Percentiles rank a stretch among this genome's conserved stretches.
Evolutionary conservation across 2,113 vertebrate species (phyloP).

Genomic region (Bolborhynchus lineola): DNA sequence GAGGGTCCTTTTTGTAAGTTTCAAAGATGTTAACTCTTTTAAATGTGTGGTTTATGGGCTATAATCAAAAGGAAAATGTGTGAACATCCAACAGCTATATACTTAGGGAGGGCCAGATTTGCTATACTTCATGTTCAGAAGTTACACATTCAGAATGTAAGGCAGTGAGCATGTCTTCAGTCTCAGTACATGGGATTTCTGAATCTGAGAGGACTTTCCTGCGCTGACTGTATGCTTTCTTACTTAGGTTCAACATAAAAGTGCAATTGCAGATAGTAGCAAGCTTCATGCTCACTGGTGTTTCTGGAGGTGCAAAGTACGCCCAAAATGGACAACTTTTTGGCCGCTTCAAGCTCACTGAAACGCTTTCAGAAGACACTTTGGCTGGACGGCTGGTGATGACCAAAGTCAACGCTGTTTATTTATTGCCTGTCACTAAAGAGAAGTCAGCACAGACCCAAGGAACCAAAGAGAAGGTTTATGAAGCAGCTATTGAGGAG

Average conservation of each 20-base stretch:
- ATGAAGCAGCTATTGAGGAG: slow-evolving; percentile 96
- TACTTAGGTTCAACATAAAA: slow-evolving; percentile 96
- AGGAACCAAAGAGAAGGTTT: slow-evolving; percentile 96
- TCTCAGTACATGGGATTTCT: not conserved
- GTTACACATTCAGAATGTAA: not conserved
- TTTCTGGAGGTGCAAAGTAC: slow-evolving; percentile 97
- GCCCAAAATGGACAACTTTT: slow-evolving; percentile 97
- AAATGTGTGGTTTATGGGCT: not conserved
- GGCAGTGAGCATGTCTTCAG: not conserved
- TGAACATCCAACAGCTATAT: not conserved
- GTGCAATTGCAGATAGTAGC: slow-evolving; percentile 95
- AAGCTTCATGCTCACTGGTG: slow-evolving; percentile 98
- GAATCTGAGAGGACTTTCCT: not conserved
- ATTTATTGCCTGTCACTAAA: slow-evolving; percentile 89
- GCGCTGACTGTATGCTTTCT: slow-evolving; percentile 45
- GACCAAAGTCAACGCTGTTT: slow-evolving; percentile 98
- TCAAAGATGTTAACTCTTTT: not conserved
- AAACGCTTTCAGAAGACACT: slow-evolving; percentile 98
- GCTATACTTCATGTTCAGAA: not conserved
- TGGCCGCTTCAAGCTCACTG: slow-evolving; percentile 96
- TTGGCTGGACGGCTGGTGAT: slow-evolving; percentile 96
- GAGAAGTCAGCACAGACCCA: slow-evolving; percentile 85
- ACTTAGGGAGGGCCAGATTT: not conserved
- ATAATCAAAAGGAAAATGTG: not conserved
- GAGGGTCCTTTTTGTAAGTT: not conserved